Evolutionary conservation across 2,113 vertebrate genomes (phyloP).

Genomic region (Suncus etruscus): DNA sequence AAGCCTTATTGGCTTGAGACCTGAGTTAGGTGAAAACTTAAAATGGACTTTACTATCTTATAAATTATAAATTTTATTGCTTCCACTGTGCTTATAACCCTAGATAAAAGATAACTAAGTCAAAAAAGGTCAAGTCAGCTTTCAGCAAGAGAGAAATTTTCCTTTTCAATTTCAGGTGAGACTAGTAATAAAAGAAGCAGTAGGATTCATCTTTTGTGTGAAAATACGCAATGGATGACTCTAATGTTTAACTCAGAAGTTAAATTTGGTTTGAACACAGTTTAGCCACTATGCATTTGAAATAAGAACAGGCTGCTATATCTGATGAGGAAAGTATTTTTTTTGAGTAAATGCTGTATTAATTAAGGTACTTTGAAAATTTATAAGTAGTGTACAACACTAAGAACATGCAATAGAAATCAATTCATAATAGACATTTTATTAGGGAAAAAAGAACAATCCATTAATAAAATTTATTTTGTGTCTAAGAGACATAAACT

Average conservation of each 20-base stretch:
- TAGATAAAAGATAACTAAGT: background rate
- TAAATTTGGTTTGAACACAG: slow-evolving; percentile 8
- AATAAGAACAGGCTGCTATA: background rate
- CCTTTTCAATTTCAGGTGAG: slow-evolving; percentile 16
- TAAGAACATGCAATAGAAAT: slow-evolving; percentile 25
- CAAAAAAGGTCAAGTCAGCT: slow-evolving; percentile 8
- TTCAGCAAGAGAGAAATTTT: slow-evolving; percentile 29
- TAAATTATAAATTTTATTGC: background rate
- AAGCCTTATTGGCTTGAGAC: background rate
- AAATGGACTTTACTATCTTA: slow-evolving; percentile 30
- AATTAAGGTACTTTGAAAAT: slow-evolving; percentile 53
- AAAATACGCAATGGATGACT: slow-evolving; percentile 30
- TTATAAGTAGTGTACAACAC: slow-evolving; percentile 29
- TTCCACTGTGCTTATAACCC: slow-evolving; percentile 3
- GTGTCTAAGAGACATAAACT: slow-evolving; percentile 3
- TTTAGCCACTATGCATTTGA: slow-evolving; percentile 31
- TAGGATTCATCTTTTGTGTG: background rate
- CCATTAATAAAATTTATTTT: slow-evolving; percentile 47
- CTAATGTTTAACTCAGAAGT: background rate
- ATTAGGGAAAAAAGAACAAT: slow-evolving; percentile 26
- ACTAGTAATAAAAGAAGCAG: slow-evolving; percentile 3
- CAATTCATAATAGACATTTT: slow-evolving; percentile 41
- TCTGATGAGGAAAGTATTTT: background rate
- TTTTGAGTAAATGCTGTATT: slow-evolving; percentile 31
- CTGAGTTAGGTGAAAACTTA: slow-evolving; percentile 33